Conservation (phyloP, 2,888 invertebrate genomes). For the Crioceris asparagi region DNA sequence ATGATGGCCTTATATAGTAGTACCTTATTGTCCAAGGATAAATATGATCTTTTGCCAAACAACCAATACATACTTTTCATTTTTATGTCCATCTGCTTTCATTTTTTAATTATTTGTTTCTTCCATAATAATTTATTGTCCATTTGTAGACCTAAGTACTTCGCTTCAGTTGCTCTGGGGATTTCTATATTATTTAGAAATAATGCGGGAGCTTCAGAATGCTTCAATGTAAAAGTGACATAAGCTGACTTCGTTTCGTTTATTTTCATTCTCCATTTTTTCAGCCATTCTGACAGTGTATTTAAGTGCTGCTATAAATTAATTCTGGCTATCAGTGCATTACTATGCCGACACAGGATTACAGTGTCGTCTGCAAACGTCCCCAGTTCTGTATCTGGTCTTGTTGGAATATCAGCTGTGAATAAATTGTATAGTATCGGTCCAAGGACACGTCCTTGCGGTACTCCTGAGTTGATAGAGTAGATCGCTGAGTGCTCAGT, state of each 20-base stretch:
- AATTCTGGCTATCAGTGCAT: not conserved
- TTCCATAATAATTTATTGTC: not conserved
- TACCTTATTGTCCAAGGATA: not conserved
- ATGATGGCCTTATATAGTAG: not conserved
- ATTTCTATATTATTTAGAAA: not conserved
- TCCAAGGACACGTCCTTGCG: not conserved
- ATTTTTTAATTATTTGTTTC: not conserved
- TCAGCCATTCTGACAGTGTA: not conserved
- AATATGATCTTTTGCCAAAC: not conserved
- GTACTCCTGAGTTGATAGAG: not conserved
- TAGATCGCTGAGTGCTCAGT: not conserved
- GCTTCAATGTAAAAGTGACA: not conserved
- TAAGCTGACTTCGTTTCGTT: slow-evolving; percentile 1
- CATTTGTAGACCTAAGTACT: not conserved
- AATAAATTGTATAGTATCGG: not conserved
- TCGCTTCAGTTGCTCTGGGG: not conserved
- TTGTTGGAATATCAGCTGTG: not conserved
- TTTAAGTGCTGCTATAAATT: slow-evolving; percentile 1
- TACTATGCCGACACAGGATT: not conserved
- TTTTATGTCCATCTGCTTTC: not conserved
- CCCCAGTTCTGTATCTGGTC: not conserved
- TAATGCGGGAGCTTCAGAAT: not conserved
- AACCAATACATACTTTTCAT: not conserved
- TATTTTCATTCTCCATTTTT: not conserved
- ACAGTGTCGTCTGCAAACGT: not conserved